These are phyloP conservation scores for Epiperipatus broadwayi DNA, from an alignment of 2,888 invertebrate genomes.

Conservation along the genomic window DNA sequence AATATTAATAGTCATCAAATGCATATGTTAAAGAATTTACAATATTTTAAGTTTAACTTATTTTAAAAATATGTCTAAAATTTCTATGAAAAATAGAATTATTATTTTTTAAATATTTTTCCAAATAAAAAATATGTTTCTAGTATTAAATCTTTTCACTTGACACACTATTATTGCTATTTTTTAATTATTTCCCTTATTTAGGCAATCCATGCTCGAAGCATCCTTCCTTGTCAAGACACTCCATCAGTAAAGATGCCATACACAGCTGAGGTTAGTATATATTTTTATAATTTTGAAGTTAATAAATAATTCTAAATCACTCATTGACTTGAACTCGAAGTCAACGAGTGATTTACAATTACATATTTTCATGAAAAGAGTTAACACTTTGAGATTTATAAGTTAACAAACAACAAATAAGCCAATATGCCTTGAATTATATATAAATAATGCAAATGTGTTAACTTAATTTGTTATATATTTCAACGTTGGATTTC, in stretches of 20 bases:
- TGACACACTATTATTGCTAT: constrained; percentile 5
- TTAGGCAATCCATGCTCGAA: constrained; percentile 68
- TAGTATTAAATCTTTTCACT: neutral
- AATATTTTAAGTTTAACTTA: neutral
- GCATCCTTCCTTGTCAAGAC: constrained; percentile 78
- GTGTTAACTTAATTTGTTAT: too few relatives aligned
- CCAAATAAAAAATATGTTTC: neutral
- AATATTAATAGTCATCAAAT: too few relatives aligned
- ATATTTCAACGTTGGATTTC: too few relatives aligned
- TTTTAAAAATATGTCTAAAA: constrained; percentile 12
- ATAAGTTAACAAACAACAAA: too few relatives aligned
- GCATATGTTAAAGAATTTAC: too few relatives aligned
- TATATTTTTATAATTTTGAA: neutral
- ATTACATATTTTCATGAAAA: too few relatives aligned
- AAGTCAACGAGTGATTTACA: too few relatives aligned
- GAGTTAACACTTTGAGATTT: too few relatives aligned
- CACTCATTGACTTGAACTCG: too few relatives aligned
- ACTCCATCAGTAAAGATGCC: constrained; percentile 71
- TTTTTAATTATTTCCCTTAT: constrained; percentile 18
- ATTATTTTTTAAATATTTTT: neutral
- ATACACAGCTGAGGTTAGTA: constrained; percentile 43
- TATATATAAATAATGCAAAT: too few relatives aligned
- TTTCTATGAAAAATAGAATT: constrained; percentile 31
- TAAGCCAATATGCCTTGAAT: too few relatives aligned
- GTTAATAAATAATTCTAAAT: too few relatives aligned